phyloP scores from a whole-genome alignment of 2,797 vertebrate species.

The Sebastes matsubarae region DNA sequence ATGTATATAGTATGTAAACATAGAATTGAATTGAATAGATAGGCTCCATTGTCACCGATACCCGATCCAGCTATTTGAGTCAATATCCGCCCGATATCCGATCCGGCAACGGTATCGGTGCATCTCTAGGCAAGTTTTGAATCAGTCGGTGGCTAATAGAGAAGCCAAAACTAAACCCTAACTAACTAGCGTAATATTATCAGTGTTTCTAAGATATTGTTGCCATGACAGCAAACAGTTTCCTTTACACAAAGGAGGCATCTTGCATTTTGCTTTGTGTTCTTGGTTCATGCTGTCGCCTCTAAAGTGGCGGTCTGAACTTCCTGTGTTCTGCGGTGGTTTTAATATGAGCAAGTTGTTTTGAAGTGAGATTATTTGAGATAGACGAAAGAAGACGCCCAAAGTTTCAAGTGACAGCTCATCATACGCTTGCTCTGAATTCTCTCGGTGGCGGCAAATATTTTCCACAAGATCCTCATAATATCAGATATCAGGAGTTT shows the following conservation, averaged over 20 bases:
- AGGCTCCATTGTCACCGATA: no score
- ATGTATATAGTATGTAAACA: no score
- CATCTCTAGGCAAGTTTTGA: neutral
- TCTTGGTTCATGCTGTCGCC: neutral
- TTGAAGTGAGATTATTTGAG: conserved; percentile 50
- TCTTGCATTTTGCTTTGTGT: neutral
- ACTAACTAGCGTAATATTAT: neutral
- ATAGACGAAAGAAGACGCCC: neutral
- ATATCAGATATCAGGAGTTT: neutral
- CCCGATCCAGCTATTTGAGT: no score
- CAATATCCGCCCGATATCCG: no score
- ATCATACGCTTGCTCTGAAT: neutral
- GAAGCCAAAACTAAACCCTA: neutral
- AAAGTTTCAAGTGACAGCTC: conserved; percentile 4
- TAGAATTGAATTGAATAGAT: no score
- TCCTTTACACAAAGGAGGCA: neutral
- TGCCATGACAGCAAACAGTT: conserved; percentile 16
- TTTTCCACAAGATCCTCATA: conserved; percentile 12
- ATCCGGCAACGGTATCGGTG: no score
- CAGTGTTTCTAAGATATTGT: conserved; percentile 7
- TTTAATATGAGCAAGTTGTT: conserved; percentile 54
- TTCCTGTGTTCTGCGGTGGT: conserved; percentile 50
- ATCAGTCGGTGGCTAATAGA: neutral
- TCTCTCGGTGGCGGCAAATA: neutral
- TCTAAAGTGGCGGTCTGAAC: conserved; percentile 30